phyloP scores from a whole-genome alignment of 1,140 invertebrate species.

The Paralvinella palmiformis region DNA sequence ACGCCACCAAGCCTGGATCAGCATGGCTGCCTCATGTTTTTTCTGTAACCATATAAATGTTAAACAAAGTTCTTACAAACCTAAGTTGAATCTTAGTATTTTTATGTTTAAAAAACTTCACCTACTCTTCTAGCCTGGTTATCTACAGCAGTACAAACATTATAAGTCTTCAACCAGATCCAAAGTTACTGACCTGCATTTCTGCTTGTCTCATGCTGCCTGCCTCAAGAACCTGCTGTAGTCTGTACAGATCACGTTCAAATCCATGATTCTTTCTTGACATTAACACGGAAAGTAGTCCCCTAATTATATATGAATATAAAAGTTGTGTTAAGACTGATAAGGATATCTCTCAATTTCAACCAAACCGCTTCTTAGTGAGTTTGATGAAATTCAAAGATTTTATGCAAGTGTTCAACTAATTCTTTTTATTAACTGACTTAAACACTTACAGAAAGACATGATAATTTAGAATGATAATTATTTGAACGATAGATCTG shows the following conservation, averaged over 20 bases:
- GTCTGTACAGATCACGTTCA: constrained; percentile 32
- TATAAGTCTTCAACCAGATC: too few relatives aligned
- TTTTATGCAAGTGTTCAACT: too few relatives aligned
- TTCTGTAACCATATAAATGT: constrained; percentile 24
- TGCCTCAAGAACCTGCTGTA: constrained; percentile 30
- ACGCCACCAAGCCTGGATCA: constrained; percentile 43
- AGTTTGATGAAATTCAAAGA: too few relatives aligned
- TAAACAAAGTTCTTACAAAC: neutral
- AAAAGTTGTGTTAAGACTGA: neutral
- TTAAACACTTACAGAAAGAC: too few relatives aligned
- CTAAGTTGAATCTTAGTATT: neutral
- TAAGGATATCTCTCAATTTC: too few relatives aligned
- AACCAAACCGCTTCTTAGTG: too few relatives aligned
- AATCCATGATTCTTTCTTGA: constrained; percentile 43
- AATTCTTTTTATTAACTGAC: too few relatives aligned
- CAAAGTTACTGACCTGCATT: constrained; percentile 26
- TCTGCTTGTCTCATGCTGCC: constrained; percentile 39
- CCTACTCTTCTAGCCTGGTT: too few relatives aligned
- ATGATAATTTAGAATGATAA: too few relatives aligned
- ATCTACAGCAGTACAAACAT: too few relatives aligned
- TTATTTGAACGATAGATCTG: too few relatives aligned
- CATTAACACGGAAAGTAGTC: constrained; percentile 33
- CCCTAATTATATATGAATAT: constrained; percentile 24
- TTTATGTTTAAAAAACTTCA: too few relatives aligned
- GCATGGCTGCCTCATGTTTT: constrained; percentile 33